These are phyloP conservation scores for Sebastes trivittatus DNA, from an alignment of 2,797 vertebrate genomes.

Conservation along the genomic window DNA sequence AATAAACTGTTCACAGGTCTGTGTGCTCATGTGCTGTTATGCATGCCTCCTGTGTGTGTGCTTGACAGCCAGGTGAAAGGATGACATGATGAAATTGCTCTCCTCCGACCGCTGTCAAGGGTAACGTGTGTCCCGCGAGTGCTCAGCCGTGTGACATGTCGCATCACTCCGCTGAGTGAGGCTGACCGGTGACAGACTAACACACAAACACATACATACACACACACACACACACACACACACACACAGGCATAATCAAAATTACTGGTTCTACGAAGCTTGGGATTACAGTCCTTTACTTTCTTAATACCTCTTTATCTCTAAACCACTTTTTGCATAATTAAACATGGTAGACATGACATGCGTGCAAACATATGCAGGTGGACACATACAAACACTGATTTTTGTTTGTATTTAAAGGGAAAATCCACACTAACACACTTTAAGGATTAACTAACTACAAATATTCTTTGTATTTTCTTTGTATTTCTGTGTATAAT, in stretches of 20 bases:
- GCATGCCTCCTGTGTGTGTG: slow-evolving; percentile 10
- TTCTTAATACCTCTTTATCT: not conserved
- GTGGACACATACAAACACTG: not conserved
- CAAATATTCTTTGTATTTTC: not conserved
- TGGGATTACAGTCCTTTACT: not conserved
- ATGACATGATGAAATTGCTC: slow-evolving; percentile 77
- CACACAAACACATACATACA: not conserved
- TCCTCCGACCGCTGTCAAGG: slow-evolving; percentile 73
- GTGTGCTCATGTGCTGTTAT: slow-evolving; percentile 20
- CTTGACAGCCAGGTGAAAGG: slow-evolving; percentile 72
- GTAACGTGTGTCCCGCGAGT: slow-evolving; percentile 61
- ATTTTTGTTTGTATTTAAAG: not conserved
- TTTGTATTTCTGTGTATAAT: not conserved
- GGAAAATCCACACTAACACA: not conserved
- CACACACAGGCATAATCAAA: not conserved
- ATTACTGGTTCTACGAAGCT: not conserved
- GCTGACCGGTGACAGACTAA: slow-evolving; percentile 42
- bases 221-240: not conserved
- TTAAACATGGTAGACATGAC: not conserved
- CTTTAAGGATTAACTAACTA: not conserved
- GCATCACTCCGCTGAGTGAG: slow-evolving; percentile 47
- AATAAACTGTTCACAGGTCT: slow-evolving; percentile 41
- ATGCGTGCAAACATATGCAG: not conserved
- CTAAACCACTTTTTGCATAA: not conserved
- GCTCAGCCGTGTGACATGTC: slow-evolving; percentile 70